These are phyloP conservation scores for Parasteatoda lunata DNA, from an alignment of 2,888 invertebrate species.

Conservation along the genomic window DNA sequence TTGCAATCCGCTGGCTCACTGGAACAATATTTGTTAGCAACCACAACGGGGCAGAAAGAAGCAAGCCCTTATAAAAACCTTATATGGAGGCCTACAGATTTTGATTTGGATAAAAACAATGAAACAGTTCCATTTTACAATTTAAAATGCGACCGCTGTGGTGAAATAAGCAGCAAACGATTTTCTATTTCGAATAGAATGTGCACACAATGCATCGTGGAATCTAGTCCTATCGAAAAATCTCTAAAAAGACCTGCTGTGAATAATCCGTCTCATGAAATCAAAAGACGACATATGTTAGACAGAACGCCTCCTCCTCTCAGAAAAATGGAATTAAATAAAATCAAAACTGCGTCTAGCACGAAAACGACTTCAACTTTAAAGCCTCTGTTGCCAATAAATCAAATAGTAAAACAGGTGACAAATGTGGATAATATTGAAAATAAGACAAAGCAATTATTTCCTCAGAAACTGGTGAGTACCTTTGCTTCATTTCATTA, in stretches of 20 bases:
- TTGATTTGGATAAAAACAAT: background rate
- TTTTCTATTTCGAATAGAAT: background rate
- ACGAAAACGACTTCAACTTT: constrained; percentile 1
- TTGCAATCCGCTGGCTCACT: background rate
- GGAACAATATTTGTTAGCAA: background rate
- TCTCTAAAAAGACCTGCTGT: too few species aligned
- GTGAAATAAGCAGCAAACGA: background rate
- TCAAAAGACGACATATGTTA: background rate
- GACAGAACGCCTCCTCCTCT: background rate
- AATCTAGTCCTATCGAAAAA: too few species aligned
- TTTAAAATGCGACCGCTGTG: constrained; percentile 10
- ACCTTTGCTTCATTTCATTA: too few species aligned
- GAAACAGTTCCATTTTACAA: background rate
- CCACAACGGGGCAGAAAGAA: background rate
- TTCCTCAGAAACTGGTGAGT: too few species aligned
- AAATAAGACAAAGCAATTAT: background rate
- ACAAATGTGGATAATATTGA: background rate
- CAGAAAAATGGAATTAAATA: background rate
- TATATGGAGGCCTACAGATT: constrained; percentile 29
- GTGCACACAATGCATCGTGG: background rate
- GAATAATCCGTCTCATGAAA: too few species aligned
- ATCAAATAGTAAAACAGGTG: constrained; percentile 35
- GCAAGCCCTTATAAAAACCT: background rate
- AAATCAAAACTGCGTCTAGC: background rate
- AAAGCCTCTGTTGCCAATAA: constrained; percentile 44